A percentile compares a stretch with the other conserved stretches of the same genome.
These are phyloP conservation scores for Erebia palarica DNA, from an alignment of 2,888 invertebrate species.

Conservation along the genomic window DNA sequence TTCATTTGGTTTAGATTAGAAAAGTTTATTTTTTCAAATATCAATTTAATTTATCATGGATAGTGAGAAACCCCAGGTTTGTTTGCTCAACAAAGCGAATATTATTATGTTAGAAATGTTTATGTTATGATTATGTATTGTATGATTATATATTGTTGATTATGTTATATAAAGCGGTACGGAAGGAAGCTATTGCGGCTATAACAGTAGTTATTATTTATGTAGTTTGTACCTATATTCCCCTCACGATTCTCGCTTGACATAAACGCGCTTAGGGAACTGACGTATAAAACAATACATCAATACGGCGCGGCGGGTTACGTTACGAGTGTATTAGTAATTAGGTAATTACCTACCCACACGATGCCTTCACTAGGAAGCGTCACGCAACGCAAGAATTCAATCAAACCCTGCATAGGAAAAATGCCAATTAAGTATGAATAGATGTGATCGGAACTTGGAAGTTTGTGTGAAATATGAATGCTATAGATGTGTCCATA, in stretches of 20 bases:
- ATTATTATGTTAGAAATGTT: neutral
- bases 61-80: neutral
- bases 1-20: too few species aligned
- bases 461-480: neutral
- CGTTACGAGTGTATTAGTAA: constrained; percentile 16
- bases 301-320: neutral
- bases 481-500: neutral
- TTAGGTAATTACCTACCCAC: constrained; percentile 27
- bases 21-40: too few species aligned
- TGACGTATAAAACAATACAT: neutral
- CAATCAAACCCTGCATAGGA: constrained; percentile 16
- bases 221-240: neutral
- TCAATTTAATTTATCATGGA: too few species aligned
- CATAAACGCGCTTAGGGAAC: constrained; percentile 4
- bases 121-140: too few species aligned
- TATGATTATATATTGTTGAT: too few species aligned
- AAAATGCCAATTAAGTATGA: neutral
- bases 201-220: neutral
- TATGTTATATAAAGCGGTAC: neutral
- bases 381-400: constrained; percentile 11
- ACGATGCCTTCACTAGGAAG: constrained; percentile 16
- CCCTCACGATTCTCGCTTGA: neutral
- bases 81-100: neutral
- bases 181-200: constrained; percentile 5
- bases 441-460: neutral